phyloP scores from a whole-genome alignment of 2,113 vertebrate genomes.

The Donacobius atricapilla region DNA sequence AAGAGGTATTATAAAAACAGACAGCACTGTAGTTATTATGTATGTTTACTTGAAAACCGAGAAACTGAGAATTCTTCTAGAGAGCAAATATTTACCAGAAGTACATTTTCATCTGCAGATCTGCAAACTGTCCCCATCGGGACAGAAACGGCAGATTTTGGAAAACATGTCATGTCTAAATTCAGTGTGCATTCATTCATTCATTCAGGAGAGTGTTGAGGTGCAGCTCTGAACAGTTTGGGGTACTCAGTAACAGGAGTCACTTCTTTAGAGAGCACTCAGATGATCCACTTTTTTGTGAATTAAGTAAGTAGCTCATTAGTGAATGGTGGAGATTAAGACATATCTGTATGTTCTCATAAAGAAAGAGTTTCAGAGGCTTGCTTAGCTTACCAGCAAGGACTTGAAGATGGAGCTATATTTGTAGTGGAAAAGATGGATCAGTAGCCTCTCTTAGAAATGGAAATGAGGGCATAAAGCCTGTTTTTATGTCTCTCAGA shows the following conservation, averaged over 20 bases:
- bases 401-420: not conserved
- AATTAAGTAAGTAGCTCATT: not conserved
- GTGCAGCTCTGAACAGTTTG: not conserved
- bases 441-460: not conserved
- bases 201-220: not conserved
- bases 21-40: not conserved
- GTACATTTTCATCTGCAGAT: not conserved
- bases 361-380: not conserved
- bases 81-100: not conserved
- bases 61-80: not conserved
- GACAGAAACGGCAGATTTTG: not conserved
- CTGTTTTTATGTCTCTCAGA: not conserved
- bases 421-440: not conserved
- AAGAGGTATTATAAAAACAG: not conserved
- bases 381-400: not conserved
- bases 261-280: not conserved
- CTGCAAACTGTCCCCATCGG: not conserved
- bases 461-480: slow-evolving; percentile 10
- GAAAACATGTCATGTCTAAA: not conserved
- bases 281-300: not conserved
- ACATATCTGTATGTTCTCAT: not conserved
- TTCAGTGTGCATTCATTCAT: not conserved
- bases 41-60: not conserved
- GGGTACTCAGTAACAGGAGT: not conserved
- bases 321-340: not conserved